Evolutionary conservation across 2,888 invertebrate species (phyloP), one percentile per base, ranked within the genome.

Genomic region (Epistrophe grossulariae): DNA sequence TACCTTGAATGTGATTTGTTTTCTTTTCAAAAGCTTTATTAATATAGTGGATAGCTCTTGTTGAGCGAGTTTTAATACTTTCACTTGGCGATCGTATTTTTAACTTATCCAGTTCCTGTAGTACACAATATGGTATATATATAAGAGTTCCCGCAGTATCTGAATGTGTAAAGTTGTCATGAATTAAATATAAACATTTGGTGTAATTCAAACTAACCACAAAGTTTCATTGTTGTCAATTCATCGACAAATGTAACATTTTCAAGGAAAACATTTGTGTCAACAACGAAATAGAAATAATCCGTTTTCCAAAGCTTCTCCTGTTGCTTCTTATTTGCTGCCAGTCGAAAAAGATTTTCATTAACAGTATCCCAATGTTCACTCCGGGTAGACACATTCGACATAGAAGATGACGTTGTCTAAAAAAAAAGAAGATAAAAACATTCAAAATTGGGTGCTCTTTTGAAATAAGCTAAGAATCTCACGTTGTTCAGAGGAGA

Each of bases 191-290:
- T 15, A 52, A 11, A 28, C 1, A 6, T 19, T 50, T 0, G 1
- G 15, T 2, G 7, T 1, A 45, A 4, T 43, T 13, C 8, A 28
- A 38, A 88, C 88, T 88, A 78, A 87, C 90, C 90, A 50, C 89
- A 90, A 52, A 92, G 73, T 50, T 90, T 88, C 88, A 91, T 85
- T 57, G 90, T 88, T 6, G 90, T 89, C 48, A 94, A 89, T 52
- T 92, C 91, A 64, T 92, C 91, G 10, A 94, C 89, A 88, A 93
- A 92, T 0, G 90, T 88, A 6, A 94, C 88, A 88, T 93, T 90
- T n/a, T 92, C 90, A 24, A 94, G 89, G 38, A 94, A 92, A 2
- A 94, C 92, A 90, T 94, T 94, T 70, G 94, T 94, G 84, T 94
- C 94, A 8, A 93, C 91, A 24, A 94, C 91, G 83, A 94, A 92